Conservation (phyloP, 2,888 invertebrate species). For the Crioceris asparagi region DNA sequence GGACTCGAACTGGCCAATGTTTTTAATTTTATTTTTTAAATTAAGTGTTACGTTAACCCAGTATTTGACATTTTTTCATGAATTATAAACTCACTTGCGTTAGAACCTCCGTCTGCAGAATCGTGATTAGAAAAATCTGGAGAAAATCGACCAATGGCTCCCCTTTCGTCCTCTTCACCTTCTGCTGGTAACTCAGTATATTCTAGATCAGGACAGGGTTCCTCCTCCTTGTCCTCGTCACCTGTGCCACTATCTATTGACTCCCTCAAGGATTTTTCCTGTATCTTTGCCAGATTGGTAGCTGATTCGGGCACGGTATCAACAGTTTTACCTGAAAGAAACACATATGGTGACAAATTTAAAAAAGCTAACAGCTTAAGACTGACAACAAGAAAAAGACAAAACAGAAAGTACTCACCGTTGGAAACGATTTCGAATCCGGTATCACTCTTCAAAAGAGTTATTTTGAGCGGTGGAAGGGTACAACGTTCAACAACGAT, state of each 20-base stretch:
- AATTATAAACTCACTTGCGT: too few species aligned
- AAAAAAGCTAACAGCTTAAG: too few species aligned
- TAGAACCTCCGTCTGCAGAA: too few species aligned
- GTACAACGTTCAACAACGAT: constrained; percentile 41
- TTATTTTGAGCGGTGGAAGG: constrained; percentile 40
- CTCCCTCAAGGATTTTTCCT: constrained; percentile 8
- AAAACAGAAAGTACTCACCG: too few species aligned
- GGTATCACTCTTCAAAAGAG: constrained; percentile 36
- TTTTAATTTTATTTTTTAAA: too few species aligned
- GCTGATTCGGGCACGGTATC: constrained; percentile 7
- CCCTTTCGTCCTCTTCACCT: constrained; percentile 29
- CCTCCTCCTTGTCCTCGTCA: constrained; percentile 10
- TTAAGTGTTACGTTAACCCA: too few species aligned
- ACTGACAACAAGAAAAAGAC: too few species aligned
- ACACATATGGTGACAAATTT: too few species aligned
- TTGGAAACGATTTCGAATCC: constrained; percentile 34
- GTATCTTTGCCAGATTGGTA: constrained; percentile 19
- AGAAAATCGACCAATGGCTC: constrained; percentile 24
- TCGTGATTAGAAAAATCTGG: constrained; percentile 25
- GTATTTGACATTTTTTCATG: too few species aligned
- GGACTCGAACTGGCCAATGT: too few species aligned
- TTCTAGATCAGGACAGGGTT: constrained; percentile 2
- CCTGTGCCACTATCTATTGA: too few species aligned
- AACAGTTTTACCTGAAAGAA: too few species aligned
- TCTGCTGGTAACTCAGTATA: constrained; percentile 5